phyloP scores from a whole-genome alignment of 2,797 vertebrate genomes.

The Meriones psammophilus region DNA sequence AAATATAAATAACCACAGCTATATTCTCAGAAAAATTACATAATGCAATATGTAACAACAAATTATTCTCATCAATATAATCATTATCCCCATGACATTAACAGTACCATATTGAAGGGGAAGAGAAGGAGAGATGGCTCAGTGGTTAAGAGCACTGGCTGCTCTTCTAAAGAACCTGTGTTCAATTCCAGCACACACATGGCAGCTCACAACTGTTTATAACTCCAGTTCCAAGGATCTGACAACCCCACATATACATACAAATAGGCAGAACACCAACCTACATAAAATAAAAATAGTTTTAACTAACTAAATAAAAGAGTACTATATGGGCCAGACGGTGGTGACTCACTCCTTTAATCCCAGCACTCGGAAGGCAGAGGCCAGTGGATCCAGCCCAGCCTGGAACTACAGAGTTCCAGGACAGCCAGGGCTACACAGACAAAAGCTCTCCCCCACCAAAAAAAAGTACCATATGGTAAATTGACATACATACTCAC shows the following conservation, averaged over 20 bases:
- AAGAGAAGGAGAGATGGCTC: too few species aligned
- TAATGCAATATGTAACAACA: background rate
- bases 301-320: background rate
- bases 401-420: background rate
- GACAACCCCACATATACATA: too few species aligned
- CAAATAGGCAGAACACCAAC: too few species aligned
- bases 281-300: too few species aligned
- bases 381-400: background rate
- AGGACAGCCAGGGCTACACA: background rate
- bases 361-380: background rate
- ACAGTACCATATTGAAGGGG: background rate
- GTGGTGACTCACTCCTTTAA: background rate
- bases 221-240: too few species aligned
- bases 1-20: background rate
- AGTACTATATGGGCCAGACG: background rate
- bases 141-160: too few species aligned
- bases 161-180: too few species aligned
- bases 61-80: background rate
- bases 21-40: background rate
- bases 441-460: background rate
- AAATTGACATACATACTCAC: background rate
- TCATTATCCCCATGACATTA: background rate
- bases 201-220: too few species aligned
- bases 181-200: too few species aligned
- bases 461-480: background rate